Percentiles rank a stretch among this genome's conserved stretches.
phyloP scores from a whole-genome alignment of 1,140 invertebrate species.

The Zaprionus ghesquierei region DNA sequence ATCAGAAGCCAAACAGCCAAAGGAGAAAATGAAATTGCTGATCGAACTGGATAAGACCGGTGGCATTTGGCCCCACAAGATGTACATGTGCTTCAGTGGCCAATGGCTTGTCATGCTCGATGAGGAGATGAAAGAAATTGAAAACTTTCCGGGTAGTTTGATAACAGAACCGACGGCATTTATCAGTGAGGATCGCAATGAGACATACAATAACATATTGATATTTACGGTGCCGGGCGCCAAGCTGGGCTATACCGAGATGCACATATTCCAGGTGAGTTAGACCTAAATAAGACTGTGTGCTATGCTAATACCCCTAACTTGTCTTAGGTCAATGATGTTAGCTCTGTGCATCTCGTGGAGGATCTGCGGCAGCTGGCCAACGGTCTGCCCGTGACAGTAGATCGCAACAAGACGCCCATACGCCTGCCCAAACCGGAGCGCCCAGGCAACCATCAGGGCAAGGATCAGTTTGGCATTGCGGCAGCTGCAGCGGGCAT shows the following conservation, averaged over 20 bases:
- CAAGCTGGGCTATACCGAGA: constrained; percentile 73
- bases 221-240: constrained; percentile 74
- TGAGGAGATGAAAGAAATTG: constrained; percentile 75
- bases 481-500: constrained; percentile 66
- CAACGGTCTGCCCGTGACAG: constrained; percentile 55
- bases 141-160: constrained; percentile 74
- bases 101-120: constrained; percentile 80
- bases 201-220: constrained; percentile 70
- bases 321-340: constrained; percentile 79
- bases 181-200: constrained; percentile 69
- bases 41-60: constrained; percentile 73
- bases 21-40: constrained; percentile 75
- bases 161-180: constrained; percentile 76
- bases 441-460: constrained; percentile 47
- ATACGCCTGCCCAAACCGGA: constrained; percentile 68
- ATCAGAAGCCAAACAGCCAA: constrained; percentile 63
- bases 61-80: constrained; percentile 76
- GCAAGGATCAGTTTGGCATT: constrained; percentile 75
- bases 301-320: not conserved
- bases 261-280: constrained; percentile 76
- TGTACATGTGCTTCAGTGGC: constrained; percentile 78
- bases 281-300: no score
- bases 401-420: constrained; percentile 73
- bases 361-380: constrained; percentile 84
- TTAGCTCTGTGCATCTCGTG: constrained; percentile 84